Base-by-base conservation (phyloP, 2,797 vertebrate genomes). In the Phoxinus dragarum region DNA sequence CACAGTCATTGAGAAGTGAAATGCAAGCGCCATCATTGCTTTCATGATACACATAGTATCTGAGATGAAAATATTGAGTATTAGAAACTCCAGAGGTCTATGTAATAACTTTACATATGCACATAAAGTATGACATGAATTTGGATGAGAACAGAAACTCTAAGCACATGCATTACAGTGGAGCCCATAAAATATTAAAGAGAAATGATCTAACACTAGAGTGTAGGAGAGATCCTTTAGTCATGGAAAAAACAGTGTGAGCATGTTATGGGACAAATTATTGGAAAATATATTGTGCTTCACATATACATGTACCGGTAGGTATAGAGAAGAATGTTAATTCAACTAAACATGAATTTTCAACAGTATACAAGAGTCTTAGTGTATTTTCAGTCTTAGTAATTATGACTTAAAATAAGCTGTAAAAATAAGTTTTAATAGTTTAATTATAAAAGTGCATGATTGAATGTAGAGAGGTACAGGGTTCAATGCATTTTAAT, bases 131-230 rank as follows among this genome's bases (percentile, higher is more conserved):
- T 87, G 77, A 80, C 52, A 52, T 67, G 68, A 52, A 64, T 79
- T 87, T 88, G 73, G 84, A 88, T 59, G 59, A 84, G 72, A 34
- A 79, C 56, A 78, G 85, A 87, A 78, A 49, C 84, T 84, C 83
- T 81, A 87, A 87, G n/a, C 84, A 67, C 67, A 80, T 68, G 64
- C 36, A 67, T 86, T 23, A 47, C 36, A 44, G 38, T 38, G 75
- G 42, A 86, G 40, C 27, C 66, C 27, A 72, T 84, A 64, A 79
- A 84, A 72, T 69, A 17, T 79, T 71, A 36, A 78, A n/a, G 27
- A 34, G 40, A 78, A 66, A 5, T 61, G 40, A 78, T 84, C 38
- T 84, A 76, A 80, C 52, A 42, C 54, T 36, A 16, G 21, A 68
- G 38, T 52, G 69, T 69, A 56, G 21, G 19, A 69, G 74, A 49